Conservation (phyloP, 2,113 vertebrate genomes). For the Myrmecobius fasciatus region DNA sequence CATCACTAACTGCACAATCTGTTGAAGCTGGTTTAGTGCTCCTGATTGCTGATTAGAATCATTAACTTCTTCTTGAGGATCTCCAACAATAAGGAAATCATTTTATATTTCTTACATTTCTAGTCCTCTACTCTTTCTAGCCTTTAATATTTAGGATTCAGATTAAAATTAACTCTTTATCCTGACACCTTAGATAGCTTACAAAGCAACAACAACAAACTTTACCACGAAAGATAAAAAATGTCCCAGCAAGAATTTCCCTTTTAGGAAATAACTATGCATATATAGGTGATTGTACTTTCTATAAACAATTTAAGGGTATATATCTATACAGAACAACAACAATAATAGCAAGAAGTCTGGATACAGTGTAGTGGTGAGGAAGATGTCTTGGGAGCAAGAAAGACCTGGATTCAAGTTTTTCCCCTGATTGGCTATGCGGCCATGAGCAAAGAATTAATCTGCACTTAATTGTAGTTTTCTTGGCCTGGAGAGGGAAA, state of each 20-base stretch:
- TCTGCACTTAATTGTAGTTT: too few relatives aligned
- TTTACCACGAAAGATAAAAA: constrained; percentile 39
- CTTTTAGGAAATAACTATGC: not conserved
- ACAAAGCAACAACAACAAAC: not conserved
- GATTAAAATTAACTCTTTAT: constrained; percentile 46
- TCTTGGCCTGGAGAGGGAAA: too few relatives aligned
- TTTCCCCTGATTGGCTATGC: not conserved
- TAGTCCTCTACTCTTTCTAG: not conserved
- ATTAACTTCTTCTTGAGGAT: not conserved
- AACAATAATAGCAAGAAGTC: too few relatives aligned
- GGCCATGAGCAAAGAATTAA: not conserved
- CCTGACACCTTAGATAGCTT: not conserved
- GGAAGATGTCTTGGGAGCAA: not conserved
- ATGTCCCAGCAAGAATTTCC: constrained; percentile 30
- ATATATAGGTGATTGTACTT: constrained; percentile 26
- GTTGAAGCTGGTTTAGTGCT: constrained; percentile 5
- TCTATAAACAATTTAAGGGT: constrained; percentile 30
- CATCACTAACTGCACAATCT: not conserved
- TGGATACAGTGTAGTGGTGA: not conserved
- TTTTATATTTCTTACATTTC: not conserved
- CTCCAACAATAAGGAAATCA: constrained; percentile 29
- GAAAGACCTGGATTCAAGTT: not conserved
- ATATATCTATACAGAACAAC: constrained; percentile 1
- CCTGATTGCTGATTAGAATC: not conserved
- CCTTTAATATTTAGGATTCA: constrained; percentile 18